Evolutionary conservation across 2,797 vertebrate genomes (phyloP).

Genomic region (Cyclura pinguis): DNA sequence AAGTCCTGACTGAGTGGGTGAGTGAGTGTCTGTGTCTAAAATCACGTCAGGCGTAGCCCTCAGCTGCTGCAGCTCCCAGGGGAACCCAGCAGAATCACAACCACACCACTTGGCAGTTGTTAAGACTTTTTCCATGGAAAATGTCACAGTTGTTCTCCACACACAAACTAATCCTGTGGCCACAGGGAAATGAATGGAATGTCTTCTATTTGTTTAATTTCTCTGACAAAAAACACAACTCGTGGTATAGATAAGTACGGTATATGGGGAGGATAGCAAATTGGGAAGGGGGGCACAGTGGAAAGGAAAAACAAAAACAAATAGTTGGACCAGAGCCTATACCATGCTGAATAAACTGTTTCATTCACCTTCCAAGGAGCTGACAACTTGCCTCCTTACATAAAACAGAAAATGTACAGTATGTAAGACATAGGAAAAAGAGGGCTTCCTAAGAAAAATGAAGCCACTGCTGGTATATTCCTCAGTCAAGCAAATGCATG

Average conservation of each 20-base stretch:
- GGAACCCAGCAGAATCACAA: slow-evolving; percentile 16
- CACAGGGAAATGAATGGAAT: slow-evolving; percentile 5
- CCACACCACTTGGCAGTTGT: neutral
- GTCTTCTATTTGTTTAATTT: slow-evolving; percentile 1
- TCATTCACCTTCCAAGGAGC: slow-evolving; percentile 1
- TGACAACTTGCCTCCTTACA: neutral
- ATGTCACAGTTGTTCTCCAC: neutral
- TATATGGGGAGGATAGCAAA: neutral
- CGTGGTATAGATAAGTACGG: neutral
- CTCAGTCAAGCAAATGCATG: neutral
- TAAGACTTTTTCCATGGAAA: slow-evolving; percentile 18
- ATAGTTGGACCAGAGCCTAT: neutral
- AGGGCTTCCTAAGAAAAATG: neutral
- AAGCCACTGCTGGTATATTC: neutral
- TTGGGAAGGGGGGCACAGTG: neutral
- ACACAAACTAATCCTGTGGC: neutral
- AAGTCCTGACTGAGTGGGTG: neutral
- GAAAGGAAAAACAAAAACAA: slow-evolving; percentile 2
- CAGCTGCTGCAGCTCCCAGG: slow-evolving; percentile 22
- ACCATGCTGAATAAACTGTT: neutral
- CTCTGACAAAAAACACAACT: neutral
- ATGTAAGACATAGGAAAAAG: neutral
- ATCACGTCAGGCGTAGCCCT: neutral
- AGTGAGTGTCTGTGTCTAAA: neutral
- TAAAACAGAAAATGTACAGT: neutral